Evolutionary conservation across 1,140 invertebrate species (phyloP).

Genomic region (Schlechtendalia chinensis): DNA sequence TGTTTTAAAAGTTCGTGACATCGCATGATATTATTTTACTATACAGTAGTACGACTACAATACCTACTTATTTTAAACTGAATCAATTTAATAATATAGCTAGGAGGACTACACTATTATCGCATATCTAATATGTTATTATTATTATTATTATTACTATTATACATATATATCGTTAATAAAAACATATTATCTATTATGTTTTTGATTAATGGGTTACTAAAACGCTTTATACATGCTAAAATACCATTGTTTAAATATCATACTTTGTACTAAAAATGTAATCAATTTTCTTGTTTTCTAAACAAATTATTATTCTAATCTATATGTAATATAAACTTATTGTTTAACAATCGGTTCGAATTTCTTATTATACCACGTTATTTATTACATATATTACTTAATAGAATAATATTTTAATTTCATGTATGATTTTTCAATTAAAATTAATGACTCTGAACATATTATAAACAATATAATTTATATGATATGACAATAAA

Average conservation of each 20-base stretch:
- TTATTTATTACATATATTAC: neutral
- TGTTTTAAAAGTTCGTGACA: slow-evolving; percentile 22
- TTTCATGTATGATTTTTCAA: too few species aligned
- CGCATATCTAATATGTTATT: too few species aligned
- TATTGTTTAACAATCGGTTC: too few species aligned
- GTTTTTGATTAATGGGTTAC: slow-evolving; percentile 17
- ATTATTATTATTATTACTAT: too few species aligned
- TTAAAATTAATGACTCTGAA: too few species aligned
- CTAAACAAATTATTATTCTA: too few species aligned
- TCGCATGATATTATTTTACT: neutral
- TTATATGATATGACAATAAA: too few species aligned
- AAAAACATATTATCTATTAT: too few species aligned
- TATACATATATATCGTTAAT: too few species aligned
- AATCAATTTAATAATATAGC: slow-evolving; percentile 14
- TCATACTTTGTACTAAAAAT: slow-evolving; percentile 22
- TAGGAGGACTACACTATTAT: slow-evolving; percentile 1
- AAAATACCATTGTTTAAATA: slow-evolving; percentile 32
- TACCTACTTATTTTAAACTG: neutral
- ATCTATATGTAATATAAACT: too few species aligned
- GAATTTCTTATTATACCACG: neutral
- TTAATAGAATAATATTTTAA: neutral
- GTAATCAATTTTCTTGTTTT: slow-evolving; percentile 5
- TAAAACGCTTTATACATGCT: slow-evolving; percentile 11
- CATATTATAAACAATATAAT: too few species aligned
- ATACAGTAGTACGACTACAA: neutral